These are phyloP conservation scores for Epizoanthus rinbou DNA, from an alignment of 92 coral and sea anemone genomes.

Conservation along the genomic window DNA sequence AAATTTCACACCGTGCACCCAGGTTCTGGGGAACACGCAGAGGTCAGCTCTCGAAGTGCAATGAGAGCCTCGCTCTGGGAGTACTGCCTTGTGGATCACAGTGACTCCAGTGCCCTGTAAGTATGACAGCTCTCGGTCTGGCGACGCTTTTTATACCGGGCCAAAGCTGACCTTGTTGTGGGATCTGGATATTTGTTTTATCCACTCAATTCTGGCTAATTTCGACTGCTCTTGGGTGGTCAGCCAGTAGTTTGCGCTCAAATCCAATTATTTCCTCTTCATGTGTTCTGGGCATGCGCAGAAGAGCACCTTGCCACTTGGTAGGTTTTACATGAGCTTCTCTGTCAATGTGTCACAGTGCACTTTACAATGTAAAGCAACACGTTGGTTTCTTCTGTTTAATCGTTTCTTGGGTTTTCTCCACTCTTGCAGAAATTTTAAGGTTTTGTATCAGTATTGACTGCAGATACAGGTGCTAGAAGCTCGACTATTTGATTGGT, in stretches of 20 bases:
- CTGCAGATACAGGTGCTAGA: not conserved
- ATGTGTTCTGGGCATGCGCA: slow-evolving; percentile 7
- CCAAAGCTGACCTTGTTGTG: slow-evolving; percentile 29
- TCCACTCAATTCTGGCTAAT: slow-evolving; percentile 10
- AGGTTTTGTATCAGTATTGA: not conserved
- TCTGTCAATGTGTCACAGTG: not conserved
- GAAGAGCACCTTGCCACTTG: no score
- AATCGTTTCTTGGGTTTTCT: not conserved
- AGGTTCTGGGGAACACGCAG: slow-evolving; percentile 72
- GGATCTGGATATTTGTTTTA: slow-evolving; percentile 26
- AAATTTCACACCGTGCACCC: slow-evolving; percentile 82
- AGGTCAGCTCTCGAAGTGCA: slow-evolving; percentile 64
- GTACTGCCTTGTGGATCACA: slow-evolving; percentile 83
- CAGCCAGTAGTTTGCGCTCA: not conserved
- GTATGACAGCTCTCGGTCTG: slow-evolving; percentile 45
- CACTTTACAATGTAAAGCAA: not conserved
- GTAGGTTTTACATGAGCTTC: no score
- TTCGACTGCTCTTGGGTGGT: slow-evolving; percentile 15
- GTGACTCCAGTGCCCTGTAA: slow-evolving; percentile 77
- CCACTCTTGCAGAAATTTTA: not conserved
- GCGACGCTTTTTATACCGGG: slow-evolving; percentile 53
- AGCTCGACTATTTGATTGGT: not conserved
- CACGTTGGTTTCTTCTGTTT: not conserved
- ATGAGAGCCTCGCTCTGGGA: slow-evolving; percentile 57
- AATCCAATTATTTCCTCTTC: not conserved